These are phyloP conservation scores for Drosophila obscura DNA, from an alignment of 1,140 invertebrate genomes.

Conservation along the genomic window DNA sequence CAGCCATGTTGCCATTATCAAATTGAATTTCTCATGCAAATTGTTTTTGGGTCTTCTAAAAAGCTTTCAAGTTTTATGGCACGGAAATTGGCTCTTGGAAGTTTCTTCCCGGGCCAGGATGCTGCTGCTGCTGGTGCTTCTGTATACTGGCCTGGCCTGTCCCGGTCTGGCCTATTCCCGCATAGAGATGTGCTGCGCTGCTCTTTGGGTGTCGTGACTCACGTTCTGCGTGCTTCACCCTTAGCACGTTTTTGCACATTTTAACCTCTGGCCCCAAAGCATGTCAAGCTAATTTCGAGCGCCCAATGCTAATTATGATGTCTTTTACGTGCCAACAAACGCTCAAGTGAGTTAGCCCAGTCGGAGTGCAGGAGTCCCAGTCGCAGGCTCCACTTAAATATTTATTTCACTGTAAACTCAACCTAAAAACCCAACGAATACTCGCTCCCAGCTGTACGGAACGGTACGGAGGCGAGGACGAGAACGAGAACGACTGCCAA, in stretches of 20 bases:
- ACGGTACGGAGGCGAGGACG: not conserved
- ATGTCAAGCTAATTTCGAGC: slow-evolving; percentile 62
- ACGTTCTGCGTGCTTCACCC: slow-evolving; percentile 20
- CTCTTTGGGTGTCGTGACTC: slow-evolving; percentile 27
- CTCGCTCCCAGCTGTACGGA: no score
- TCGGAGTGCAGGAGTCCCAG: slow-evolving; percentile 9
- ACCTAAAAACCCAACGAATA: slow-evolving; percentile 54
- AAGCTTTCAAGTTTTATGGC: slow-evolving; percentile 82
- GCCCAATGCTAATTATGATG: slow-evolving; percentile 78
- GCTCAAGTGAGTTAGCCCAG: slow-evolving; percentile 69
- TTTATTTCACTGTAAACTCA: slow-evolving; percentile 80
- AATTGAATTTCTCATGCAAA: slow-evolving; percentile 80
- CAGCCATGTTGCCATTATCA: slow-evolving; percentile 67
- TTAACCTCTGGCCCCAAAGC: slow-evolving; percentile 47
- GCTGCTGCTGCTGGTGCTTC: slow-evolving; percentile 1
- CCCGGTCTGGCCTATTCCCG: slow-evolving; percentile 1
- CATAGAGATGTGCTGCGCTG: no score
- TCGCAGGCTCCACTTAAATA: slow-evolving; percentile 71
- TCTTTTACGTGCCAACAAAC: slow-evolving; percentile 81
- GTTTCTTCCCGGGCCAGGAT: slow-evolving; percentile 34
- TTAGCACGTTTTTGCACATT: slow-evolving; percentile 47
- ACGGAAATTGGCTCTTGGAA: slow-evolving; percentile 78
- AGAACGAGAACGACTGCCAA: slow-evolving; percentile 37
- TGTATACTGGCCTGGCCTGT: slow-evolving; percentile 14
- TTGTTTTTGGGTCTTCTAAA: slow-evolving; percentile 69